These are phyloP conservation scores for Dasypogon diadema DNA, from an alignment of 2,888 invertebrate species.

Conservation along the genomic window DNA sequence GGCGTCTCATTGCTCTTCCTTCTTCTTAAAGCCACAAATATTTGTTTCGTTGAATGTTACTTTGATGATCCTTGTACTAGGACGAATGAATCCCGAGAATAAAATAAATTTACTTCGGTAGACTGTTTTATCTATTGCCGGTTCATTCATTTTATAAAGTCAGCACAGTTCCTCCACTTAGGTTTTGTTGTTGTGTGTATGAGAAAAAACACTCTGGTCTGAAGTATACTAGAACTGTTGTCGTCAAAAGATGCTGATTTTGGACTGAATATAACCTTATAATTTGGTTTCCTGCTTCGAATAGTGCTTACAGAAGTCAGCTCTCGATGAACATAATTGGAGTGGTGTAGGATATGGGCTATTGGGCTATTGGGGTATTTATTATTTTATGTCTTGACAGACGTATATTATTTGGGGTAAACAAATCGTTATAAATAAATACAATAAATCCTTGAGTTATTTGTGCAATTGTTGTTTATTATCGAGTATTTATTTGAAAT, in stretches of 20 bases:
- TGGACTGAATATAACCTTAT: not conserved
- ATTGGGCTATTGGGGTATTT: no score
- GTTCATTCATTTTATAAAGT: not conserved
- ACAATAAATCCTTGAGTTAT: no score
- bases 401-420: no score
- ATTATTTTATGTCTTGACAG: no score
- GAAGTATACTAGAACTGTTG: not conserved
- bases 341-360: not conserved
- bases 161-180: not conserved
- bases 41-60: not conserved
- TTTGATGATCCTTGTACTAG: not conserved
- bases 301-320: not conserved
- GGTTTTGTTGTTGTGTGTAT: not conserved
- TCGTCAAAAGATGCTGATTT: not conserved
- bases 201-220: not conserved
- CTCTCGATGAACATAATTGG: not conserved
- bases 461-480: no score
- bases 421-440: no score
- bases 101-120: not conserved
- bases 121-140: not conserved
- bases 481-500: no score
- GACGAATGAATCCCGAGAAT: not conserved
- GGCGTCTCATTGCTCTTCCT: not conserved
- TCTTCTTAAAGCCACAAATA: not conserved
- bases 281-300: not conserved